phyloP scores from a whole-genome alignment of 2,797 vertebrate species.

The Sarcoramphus papa region DNA sequence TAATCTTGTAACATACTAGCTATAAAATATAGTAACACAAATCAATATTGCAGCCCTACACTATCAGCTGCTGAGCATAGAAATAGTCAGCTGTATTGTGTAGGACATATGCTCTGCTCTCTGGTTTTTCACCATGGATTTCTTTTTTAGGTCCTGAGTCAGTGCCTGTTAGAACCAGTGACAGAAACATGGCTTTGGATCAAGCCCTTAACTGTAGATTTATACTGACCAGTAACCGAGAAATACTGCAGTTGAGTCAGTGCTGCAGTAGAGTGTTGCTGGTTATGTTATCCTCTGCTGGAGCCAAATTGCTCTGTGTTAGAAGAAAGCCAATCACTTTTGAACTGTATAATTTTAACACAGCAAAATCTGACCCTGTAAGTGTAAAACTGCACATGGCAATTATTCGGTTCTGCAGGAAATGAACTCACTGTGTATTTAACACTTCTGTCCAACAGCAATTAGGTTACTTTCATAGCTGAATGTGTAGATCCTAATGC shows the following conservation, averaged over 20 bases:
- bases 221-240: neutral
- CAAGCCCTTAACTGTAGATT: neutral
- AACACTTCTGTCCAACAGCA: neutral
- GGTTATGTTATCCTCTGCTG: neutral
- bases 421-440: neutral
- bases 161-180: neutral
- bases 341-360: neutral
- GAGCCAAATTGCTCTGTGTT: neutral
- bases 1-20: conserved; percentile 61
- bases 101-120: neutral
- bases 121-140: neutral
- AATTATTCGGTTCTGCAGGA: neutral
- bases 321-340: neutral
- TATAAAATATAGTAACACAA: conserved; percentile 64
- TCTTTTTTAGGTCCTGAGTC: conserved; percentile 11
- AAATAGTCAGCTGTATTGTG: conserved; percentile 24
- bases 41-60: conserved; percentile 54
- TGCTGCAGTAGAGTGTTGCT: neutral
- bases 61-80: conserved; percentile 33
- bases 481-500: neutral
- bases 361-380: neutral
- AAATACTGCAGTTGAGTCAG: neutral
- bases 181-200: conserved; percentile 10
- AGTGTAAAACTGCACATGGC: neutral
- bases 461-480: neutral